These are phyloP conservation scores for Actinostola sp. DNA, from an alignment of 92 coral and sea anemone species.

Conservation along the genomic window DNA sequence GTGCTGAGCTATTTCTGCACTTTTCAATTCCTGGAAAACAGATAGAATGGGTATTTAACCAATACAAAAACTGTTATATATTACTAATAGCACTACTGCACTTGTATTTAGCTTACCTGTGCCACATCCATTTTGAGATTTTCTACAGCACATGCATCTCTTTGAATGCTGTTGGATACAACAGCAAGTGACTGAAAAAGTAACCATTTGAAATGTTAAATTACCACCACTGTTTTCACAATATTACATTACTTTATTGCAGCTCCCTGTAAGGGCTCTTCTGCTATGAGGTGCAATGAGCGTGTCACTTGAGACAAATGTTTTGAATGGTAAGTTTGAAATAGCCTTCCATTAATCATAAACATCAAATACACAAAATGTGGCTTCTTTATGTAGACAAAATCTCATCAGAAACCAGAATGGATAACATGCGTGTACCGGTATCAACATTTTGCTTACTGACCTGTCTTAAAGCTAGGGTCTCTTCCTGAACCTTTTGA, in stretches of 20 bases:
- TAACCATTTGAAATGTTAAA: neutral
- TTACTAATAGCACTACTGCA: too few relatives aligned
- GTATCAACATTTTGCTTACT: too few relatives aligned
- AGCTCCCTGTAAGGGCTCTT: too few relatives aligned
- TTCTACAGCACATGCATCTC: slow-evolving; percentile 97
- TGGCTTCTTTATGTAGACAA: neutral
- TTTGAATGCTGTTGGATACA: slow-evolving; percentile 91
- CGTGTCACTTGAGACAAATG: too few relatives aligned
- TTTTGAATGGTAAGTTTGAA: too few relatives aligned
- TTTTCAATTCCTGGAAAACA: slow-evolving; percentile 80
- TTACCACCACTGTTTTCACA: too few relatives aligned
- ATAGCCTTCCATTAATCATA: too few relatives aligned
- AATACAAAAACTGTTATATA: too few relatives aligned
- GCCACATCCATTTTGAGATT: slow-evolving; percentile 92
- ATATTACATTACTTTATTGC: too few relatives aligned
- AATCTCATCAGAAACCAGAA: neutral
- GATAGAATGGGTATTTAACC: too few relatives aligned
- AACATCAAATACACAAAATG: neutral
- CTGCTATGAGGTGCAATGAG: too few relatives aligned
- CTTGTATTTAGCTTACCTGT: too few relatives aligned
- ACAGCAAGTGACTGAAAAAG: slow-evolving; percentile 74
- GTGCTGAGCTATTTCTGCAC: slow-evolving; percentile 96
- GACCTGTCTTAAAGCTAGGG: slow-evolving; percentile 80
- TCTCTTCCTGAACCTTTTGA: slow-evolving; percentile 90
- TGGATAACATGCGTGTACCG: neutral